These are phyloP conservation scores for Allobates femoralis DNA, from an alignment of 2,797 vertebrate genomes.

Conservation along the genomic window DNA sequence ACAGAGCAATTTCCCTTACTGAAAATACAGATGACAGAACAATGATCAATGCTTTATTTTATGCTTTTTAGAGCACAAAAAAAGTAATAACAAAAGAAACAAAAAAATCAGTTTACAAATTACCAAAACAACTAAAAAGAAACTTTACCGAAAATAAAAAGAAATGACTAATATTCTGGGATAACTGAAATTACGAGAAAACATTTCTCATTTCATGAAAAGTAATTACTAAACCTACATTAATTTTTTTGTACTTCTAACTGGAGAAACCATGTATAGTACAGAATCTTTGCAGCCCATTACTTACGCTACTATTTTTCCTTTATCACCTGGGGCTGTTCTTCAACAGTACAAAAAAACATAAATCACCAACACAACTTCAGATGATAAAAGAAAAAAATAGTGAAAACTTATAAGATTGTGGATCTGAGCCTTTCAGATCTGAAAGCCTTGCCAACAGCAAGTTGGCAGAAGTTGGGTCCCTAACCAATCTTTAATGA, in stretches of 20 bases:
- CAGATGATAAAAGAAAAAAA: background rate
- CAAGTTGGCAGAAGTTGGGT: background rate
- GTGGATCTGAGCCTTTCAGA: background rate
- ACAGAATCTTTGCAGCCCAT: background rate
- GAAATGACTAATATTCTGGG: background rate
- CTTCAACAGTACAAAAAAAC: background rate
- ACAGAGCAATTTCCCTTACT: background rate
- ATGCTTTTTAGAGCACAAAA: background rate
- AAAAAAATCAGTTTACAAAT: background rate
- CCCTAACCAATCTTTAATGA: no score
- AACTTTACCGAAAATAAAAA: background rate
- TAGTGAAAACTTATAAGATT: background rate
- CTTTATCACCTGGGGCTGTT: background rate
- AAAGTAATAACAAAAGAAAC: background rate
- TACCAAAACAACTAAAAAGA: background rate
- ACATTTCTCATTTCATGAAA: background rate
- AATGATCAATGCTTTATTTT: background rate
- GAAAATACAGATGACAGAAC: background rate
- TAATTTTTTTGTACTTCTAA: background rate
- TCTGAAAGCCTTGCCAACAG: background rate
- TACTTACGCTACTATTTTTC: background rate
- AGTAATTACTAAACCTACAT: conserved; percentile 1
- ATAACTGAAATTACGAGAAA: background rate
- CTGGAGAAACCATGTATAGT: background rate
- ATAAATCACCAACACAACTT: background rate